Evolutionary conservation across 2,888 invertebrate genomes (phyloP).

Genomic region (Morpho deidamia): DNA sequence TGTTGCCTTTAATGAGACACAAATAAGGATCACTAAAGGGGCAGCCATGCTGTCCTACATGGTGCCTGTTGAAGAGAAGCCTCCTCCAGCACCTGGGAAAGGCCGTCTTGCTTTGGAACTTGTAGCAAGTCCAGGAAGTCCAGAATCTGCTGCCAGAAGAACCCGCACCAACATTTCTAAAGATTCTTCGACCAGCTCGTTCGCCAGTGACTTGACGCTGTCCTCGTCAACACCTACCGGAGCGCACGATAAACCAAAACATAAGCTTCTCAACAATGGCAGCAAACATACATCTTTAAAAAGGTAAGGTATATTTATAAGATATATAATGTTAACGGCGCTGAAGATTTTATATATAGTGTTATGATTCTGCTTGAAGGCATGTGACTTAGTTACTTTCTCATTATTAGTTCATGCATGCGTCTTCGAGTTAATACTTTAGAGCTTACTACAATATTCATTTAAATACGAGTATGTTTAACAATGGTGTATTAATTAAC

Average conservation of each 20-base stretch:
- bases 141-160: constrained; percentile 50
- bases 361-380: too few relatives aligned
- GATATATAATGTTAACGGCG: too few relatives aligned
- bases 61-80: constrained; percentile 88
- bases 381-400: too few relatives aligned
- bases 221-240: constrained; percentile 81
- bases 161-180: constrained; percentile 71
- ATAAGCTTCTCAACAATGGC: constrained; percentile 83
- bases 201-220: constrained; percentile 82
- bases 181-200: constrained; percentile 85
- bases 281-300: constrained; percentile 85
- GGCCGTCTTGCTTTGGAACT: constrained; percentile 68
- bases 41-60: constrained; percentile 86
- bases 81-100: constrained; percentile 79
- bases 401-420: too few relatives aligned
- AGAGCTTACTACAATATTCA: too few relatives aligned
- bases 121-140: constrained; percentile 51
- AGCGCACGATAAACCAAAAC: constrained; percentile 81
- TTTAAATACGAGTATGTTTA: too few relatives aligned
- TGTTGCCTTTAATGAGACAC: constrained; percentile 20
- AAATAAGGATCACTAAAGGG: constrained; percentile 19
- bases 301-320: constrained; percentile 66
- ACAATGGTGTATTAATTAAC: too few relatives aligned
- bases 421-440: too few relatives aligned
- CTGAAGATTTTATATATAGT: too few relatives aligned